These are phyloP conservation scores for Agonopterix subpropinquella DNA, from an alignment of 2,888 invertebrate genomes.

Conservation along the genomic window DNA sequence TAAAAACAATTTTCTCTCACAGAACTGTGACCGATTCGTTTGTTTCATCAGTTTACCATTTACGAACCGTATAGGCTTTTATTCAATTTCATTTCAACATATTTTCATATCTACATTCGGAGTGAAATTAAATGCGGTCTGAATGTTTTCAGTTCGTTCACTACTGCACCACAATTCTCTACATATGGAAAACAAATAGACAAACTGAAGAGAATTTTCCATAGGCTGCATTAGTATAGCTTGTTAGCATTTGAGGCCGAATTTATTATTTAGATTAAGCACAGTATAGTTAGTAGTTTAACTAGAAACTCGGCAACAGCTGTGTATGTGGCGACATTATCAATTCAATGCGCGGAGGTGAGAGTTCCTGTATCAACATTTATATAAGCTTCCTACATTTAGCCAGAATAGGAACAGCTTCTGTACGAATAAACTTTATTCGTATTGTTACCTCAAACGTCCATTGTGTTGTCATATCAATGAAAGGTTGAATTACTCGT, in stretches of 20 bases:
- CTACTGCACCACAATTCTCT: constrained; percentile 7
- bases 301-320: neutral
- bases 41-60: neutral
- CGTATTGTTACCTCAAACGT: neutral
- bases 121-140: constrained; percentile 16
- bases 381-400: neutral
- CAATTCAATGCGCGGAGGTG: neutral
- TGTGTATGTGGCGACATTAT: neutral
- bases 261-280: neutral
- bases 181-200: too few species aligned
- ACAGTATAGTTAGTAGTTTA: neutral
- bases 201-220: too few species aligned
- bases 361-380: neutral
- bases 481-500: neutral
- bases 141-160: constrained; percentile 12
- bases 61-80: constrained; percentile 1
- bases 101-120: constrained; percentile 15
- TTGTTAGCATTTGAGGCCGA: neutral
- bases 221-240: too few species aligned
- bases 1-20: too few species aligned
- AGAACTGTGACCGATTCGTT: too few species aligned
- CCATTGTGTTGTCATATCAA: constrained; percentile 1
- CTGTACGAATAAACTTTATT: neutral
- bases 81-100: constrained; percentile 12
- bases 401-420: neutral